These are phyloP conservation scores for Electrona antarctica DNA, from an alignment of 2,113 vertebrate species.

Conservation along the genomic window DNA sequence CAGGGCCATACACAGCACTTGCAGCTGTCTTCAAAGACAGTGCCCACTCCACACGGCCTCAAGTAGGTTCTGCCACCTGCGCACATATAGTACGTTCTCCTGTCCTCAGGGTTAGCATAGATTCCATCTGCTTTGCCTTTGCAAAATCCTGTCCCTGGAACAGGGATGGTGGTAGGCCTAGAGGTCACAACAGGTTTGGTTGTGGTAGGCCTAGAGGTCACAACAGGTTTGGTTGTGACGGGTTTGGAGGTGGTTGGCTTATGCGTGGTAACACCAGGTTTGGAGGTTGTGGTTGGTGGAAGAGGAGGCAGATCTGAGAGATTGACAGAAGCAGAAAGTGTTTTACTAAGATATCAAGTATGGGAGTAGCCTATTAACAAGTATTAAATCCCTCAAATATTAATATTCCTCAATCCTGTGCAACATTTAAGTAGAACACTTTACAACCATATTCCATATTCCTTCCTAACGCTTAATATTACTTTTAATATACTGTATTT, in stretches of 20 bases:
- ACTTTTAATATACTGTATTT: no score
- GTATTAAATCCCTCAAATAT: neutral
- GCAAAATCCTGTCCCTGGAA: slow-evolving; percentile 75
- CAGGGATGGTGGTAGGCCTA: slow-evolving; percentile 58
- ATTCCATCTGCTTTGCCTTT: slow-evolving; percentile 74
- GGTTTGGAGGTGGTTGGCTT: slow-evolving; percentile 38
- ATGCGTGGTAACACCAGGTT: slow-evolving; percentile 47
- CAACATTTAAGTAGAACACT: neutral
- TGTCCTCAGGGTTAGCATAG: slow-evolving; percentile 64
- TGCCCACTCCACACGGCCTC: slow-evolving; percentile 45
- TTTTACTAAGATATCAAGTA: neutral
- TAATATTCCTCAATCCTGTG: neutral
- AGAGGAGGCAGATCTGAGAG: slow-evolving; percentile 56
- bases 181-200: slow-evolving; percentile 20
- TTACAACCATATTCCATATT: no score
- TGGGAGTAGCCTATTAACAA: neutral
- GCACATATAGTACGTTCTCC: slow-evolving; percentile 67
- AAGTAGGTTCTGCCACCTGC: slow-evolving; percentile 54
- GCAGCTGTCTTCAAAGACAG: slow-evolving; percentile 65
- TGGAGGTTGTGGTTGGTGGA: slow-evolving; percentile 62
- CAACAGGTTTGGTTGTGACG: slow-evolving; percentile 12
- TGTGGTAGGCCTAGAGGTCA: slow-evolving; percentile 35
- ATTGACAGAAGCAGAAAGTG: neutral
- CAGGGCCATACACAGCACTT: slow-evolving; percentile 77
- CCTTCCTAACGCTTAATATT: no score